Conservation (phyloP, 2,797 vertebrate genomes). For the Danio jaintianensis region DNA sequence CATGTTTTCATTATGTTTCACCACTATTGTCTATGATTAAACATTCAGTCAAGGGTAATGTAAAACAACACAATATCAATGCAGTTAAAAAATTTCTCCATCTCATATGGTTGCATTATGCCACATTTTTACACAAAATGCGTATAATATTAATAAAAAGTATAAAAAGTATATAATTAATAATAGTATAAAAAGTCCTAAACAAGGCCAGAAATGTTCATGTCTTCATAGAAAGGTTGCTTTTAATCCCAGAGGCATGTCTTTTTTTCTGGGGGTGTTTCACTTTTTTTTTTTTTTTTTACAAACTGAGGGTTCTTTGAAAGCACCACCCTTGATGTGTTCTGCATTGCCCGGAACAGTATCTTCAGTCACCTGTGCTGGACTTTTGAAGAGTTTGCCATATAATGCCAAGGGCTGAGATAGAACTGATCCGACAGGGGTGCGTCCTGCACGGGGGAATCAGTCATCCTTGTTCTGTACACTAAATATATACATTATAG, state of each 20-base stretch:
- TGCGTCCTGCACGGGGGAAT: background rate
- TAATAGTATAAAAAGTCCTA: too few species aligned
- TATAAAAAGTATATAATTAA: too few species aligned
- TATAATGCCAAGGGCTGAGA: slow-evolving; percentile 37
- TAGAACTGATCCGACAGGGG: slow-evolving; percentile 21
- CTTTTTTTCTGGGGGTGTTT: slow-evolving; percentile 11
- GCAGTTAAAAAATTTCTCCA: background rate
- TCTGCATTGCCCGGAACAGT: slow-evolving; percentile 28
- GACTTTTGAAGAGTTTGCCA: slow-evolving; percentile 54
- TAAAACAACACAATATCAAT: background rate
- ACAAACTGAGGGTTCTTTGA: slow-evolving; percentile 43
- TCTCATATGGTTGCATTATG: background rate
- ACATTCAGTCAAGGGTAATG: background rate
- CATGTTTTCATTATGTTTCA: too few species aligned
- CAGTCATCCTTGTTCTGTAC: background rate
- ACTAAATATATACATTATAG: slow-evolving; percentile 11
- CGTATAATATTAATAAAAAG: too few species aligned
- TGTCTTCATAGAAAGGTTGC: slow-evolving; percentile 23
- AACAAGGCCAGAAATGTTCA: slow-evolving; percentile 11
- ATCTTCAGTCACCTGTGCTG: slow-evolving; percentile 56
- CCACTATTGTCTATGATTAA: too few species aligned
- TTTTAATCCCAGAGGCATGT: slow-evolving; percentile 28
- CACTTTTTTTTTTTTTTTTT: background rate
- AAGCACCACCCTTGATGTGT: slow-evolving; percentile 41
- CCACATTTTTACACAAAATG: background rate